Percentiles rank a stretch among this genome's conserved stretches.
Conservation (phyloP, 2,797 vertebrate genomes). For the Phalanger gymnotis region DNA sequence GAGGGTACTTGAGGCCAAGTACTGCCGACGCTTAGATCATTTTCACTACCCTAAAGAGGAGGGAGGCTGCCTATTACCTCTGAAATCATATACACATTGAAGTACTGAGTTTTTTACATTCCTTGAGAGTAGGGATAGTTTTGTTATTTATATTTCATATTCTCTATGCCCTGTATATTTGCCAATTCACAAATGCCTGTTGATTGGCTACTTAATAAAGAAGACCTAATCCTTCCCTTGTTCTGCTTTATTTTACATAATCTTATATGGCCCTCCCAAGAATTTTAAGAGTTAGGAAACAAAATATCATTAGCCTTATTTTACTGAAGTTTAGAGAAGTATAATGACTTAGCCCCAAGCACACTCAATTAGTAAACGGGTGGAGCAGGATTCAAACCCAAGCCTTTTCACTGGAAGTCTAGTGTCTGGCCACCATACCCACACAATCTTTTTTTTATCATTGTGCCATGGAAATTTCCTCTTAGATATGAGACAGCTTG, state of each 20-base stretch:
- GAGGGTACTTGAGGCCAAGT: neutral
- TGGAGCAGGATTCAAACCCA: neutral
- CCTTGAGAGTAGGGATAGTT: neutral
- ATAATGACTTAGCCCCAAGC: neutral
- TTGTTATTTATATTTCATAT: neutral
- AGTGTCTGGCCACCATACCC: neutral
- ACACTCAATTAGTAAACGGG: neutral
- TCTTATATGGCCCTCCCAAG: neutral
- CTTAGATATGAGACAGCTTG: neutral
- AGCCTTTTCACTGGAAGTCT: neutral
- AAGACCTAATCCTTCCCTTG: neutral
- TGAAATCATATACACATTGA: neutral
- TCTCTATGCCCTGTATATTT: neutral
- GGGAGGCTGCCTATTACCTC: neutral
- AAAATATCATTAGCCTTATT: neutral
- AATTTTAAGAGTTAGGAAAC: neutral
- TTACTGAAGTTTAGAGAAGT: neutral
- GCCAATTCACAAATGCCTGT: neutral
- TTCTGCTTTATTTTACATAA: neutral
- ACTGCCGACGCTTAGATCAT: neutral
- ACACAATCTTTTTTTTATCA: neutral
- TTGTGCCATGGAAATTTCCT: neutral
- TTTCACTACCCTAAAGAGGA: neutral
- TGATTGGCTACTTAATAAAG: neutral
- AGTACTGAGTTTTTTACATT: neutral